phyloP scores from a whole-genome alignment of 2,797 vertebrate species.

The Spatula clypeata region DNA sequence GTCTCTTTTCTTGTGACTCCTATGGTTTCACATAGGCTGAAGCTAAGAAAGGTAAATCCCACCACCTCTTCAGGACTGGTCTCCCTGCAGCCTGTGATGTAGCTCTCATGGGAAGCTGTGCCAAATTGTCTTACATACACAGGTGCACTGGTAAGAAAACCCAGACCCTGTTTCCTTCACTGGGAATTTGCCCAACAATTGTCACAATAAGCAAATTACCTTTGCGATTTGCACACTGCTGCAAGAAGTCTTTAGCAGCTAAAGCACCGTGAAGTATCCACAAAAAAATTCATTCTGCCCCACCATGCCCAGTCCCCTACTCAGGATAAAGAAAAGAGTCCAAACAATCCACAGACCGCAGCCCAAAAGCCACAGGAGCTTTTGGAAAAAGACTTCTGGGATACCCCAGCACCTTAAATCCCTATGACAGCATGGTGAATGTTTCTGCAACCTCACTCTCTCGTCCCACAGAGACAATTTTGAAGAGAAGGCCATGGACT shows the following conservation, averaged over 20 bases:
- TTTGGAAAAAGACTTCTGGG: background rate
- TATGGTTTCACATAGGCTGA: background rate
- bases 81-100: background rate
- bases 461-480: background rate
- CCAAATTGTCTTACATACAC: background rate
- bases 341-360: background rate
- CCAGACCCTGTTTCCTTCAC: background rate
- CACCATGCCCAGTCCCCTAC: background rate
- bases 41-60: background rate
- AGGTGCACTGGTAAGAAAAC: background rate
- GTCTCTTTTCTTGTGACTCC: background rate
- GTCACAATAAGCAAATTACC: background rate
- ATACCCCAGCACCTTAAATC: background rate
- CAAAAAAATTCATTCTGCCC: background rate
- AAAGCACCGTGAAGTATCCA: background rate
- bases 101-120: accelerated
- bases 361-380: background rate
- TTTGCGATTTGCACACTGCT: background rate
- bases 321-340: background rate
- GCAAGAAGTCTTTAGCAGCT: background rate
- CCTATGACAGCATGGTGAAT: background rate
- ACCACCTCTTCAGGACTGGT: background rate
- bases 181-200: background rate
- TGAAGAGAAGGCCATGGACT: background rate
- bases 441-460: background rate